phyloP scores from a whole-genome alignment of 30 jellyfish, hydroid and myxozoan genomes.

The Pseudorhiza aurosa region DNA sequence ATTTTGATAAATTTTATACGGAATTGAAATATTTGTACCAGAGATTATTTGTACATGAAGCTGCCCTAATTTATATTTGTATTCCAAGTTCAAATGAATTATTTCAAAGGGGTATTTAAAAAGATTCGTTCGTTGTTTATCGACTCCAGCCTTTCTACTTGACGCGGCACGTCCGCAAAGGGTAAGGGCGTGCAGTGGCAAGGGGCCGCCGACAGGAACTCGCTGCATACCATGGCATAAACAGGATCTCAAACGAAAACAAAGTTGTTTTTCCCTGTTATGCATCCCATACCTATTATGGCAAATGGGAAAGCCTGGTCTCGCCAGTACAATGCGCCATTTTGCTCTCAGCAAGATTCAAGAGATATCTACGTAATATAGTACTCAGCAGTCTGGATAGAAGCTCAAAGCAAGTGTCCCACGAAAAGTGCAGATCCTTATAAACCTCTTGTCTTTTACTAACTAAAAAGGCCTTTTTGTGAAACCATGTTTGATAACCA shows the following conservation, averaged over 20 bases:
- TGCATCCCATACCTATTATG: no score
- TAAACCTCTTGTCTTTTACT: no score
- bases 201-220: background rate
- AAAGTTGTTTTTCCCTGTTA: background rate
- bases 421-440: no score
- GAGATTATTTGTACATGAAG: conserved; percentile 81
- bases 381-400: no score
- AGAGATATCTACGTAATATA: no score
- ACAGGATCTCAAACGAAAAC: background rate
- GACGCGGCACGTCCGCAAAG: background rate
- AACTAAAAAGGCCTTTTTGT: no score
- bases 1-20: conserved; percentile 60
- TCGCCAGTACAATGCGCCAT: no score
- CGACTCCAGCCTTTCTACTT: background rate
- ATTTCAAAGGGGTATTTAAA: conserved; percentile 57
- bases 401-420: no score
- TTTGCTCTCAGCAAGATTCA: no score
- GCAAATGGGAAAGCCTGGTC: no score
- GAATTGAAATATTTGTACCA: conserved; percentile 70
- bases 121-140: background rate
- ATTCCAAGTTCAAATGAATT: conserved; percentile 57
- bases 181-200: background rate
- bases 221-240: background rate
- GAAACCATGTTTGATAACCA: no score
- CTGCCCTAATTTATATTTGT: conserved; percentile 73